Evolutionary conservation across 1,140 invertebrate species (phyloP), one percentile per base, ranked within the genome.

Genomic region (Pachypeltis micranthus): DNA sequence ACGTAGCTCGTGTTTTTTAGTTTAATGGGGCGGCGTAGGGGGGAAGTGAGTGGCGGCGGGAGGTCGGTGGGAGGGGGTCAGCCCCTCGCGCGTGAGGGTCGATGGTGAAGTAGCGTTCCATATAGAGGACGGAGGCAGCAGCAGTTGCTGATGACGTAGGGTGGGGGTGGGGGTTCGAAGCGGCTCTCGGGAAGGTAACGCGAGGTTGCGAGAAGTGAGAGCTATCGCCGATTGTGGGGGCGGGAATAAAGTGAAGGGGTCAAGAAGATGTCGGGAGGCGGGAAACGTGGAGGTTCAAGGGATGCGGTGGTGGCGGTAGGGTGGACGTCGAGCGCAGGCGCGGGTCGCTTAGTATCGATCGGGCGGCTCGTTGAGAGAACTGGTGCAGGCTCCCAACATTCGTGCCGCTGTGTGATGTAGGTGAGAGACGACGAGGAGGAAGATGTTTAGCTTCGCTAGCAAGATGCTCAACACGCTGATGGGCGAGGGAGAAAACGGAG

Each of bases 391-490:
- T 39, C 31, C 31, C 16, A 16, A 39, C 16, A 39, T 39, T 39
- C 31, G 31, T 39, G 31, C 31, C 31, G 31, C 31, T 16, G 31
- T 39, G 31, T 39, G 31, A 39, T 39, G 31, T 39, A 39, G 7
- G 16, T 39, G 31, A 39, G 31, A 39, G 31, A 39, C 31, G 31
- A 39, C 31, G 31, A 39, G 31, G 31, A 39, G 31, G 31, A 39
- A 39, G 12, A 75, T 75, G 74, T 73, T 75, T 63, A 74, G 70
- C 68, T 75, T 75, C 67, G 74, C 74, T 14, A 74, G 71, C 63
- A 75, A 75, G 67, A 75, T 75, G 73, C 70, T 75, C 63, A 75
- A 75, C 66, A 73, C 70, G 64, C 73, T 74, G 19, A 73, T 74
- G 67, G 74, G 73, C 58, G 70, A 69, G 25, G 73, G 69, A 59